Percentiles rank a stretch among this genome's conserved stretches.
Evolutionary conservation across 2,888 invertebrate species (phyloP).

Genomic region (Drosophila suboccidentalis): DNA sequence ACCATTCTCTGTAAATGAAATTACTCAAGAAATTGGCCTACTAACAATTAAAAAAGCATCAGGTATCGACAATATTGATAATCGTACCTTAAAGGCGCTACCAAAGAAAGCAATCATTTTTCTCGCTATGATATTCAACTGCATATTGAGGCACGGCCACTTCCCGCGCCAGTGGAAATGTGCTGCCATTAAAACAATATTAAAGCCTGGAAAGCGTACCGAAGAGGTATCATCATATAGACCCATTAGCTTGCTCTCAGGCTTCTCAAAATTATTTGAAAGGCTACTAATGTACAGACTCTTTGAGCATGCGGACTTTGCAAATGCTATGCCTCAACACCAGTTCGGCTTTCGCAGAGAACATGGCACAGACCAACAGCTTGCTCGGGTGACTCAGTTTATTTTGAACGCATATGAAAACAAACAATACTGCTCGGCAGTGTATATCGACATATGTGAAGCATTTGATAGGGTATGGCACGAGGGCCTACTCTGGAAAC

Average conservation of each 20-base stretch:
- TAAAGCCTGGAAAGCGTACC: slow-evolving; percentile 5
- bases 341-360: slow-evolving; percentile 7
- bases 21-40: neutral
- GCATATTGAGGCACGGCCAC: neutral
- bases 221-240: neutral
- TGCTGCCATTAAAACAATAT: slow-evolving; percentile 1
- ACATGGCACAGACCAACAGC: slow-evolving; percentile 3
- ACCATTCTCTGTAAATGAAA: neutral
- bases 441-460: neutral
- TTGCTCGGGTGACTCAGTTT: neutral
- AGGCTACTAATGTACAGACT: slow-evolving; percentile 1
- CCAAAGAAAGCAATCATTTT: neutral
- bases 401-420: slow-evolving; percentile 5
- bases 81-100: neutral
- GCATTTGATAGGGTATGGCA: slow-evolving; percentile 22
- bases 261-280: slow-evolving; percentile 16
- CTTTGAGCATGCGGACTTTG: neutral
- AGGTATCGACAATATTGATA: slow-evolving; percentile 2
- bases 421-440: neutral
- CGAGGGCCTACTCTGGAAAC: slow-evolving; percentile 11
- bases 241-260: slow-evolving; percentile 9
- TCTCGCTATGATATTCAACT: neutral
- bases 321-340: neutral
- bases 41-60: slow-evolving; percentile 5
- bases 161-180: slow-evolving; percentile 17